Evolutionary conservation across 1,140 invertebrate genomes (phyloP), one percentile per base, ranked within the genome.

Genomic region (Calosoma granatense): DNA sequence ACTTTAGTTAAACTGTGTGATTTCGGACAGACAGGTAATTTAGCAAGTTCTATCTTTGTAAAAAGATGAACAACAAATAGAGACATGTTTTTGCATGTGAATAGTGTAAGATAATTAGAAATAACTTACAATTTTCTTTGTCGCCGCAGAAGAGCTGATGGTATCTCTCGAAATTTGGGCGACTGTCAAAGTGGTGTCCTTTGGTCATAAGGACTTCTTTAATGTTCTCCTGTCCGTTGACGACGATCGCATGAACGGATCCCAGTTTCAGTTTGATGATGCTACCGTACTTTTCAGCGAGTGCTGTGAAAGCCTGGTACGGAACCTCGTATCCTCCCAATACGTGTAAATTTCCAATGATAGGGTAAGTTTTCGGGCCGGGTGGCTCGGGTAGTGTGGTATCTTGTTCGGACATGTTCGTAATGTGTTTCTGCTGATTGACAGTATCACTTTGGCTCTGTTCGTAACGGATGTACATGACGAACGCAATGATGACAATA

Each of bases 71-170:
- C 26, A 36, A 36, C n/a, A 36, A 36, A 36, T n/a, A n/a, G n/a
- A n/a, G n/a, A n/a, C n/a, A n/a, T n/a, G n/a, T n/a, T n/a, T n/a
- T n/a, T n/a, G n/a, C n/a, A n/a, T n/a, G n/a, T n/a, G 26, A 36
- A 36, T 36, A 9, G 26, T 9, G 6, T 36, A 9, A 36, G 6
- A 36, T 30, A 53, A 59, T 55, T 61, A 61, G 56, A 62, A 39
- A 17, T 56, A 66, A 79, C 84, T 85, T 76, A 87, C 84, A 86
- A 63, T 85, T 84, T 58, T 86, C 76, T 63, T 80, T 82, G 65
- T 85, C 74, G 17, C 81, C 81, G 47, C 74, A 72, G 68, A 87
- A 87, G 1, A 87, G 74, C 19, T 79, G 67, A 56, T 81, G 72
- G 65, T 83, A 85, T 62, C 85, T 68, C 17, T 68, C 57, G 61